Evolutionary conservation across 1,140 invertebrate species (phyloP).

Genomic region (Pectinophora gossypiella): DNA sequence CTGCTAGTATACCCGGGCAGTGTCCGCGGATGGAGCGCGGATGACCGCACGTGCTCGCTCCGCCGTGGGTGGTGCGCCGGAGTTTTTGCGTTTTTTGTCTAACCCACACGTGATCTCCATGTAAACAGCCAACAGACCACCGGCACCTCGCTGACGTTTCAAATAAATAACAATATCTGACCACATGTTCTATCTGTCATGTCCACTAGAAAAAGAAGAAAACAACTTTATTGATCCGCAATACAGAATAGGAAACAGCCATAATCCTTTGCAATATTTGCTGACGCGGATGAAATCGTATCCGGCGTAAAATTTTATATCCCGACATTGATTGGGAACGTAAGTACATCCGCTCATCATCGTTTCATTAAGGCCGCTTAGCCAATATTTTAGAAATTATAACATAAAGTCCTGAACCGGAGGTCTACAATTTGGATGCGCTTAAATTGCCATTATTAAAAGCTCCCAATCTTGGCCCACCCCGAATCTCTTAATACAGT

Average conservation of each 20-base stretch:
- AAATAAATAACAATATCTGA: neutral
- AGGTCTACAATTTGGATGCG: conserved; percentile 27
- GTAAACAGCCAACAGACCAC: conserved; percentile 16
- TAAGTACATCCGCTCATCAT: too few relatives aligned
- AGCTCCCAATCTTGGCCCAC: conserved; percentile 24
- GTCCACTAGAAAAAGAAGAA: too few relatives aligned
- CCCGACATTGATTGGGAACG: too few relatives aligned
- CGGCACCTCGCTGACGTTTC: neutral
- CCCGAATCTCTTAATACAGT: conserved; percentile 18
- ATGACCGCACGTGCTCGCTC: conserved; percentile 29
- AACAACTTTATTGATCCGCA: too few relatives aligned
- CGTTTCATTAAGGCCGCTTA: neutral
- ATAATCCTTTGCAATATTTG: too few relatives aligned
- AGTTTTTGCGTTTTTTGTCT: conserved; percentile 32
- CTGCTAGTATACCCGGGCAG: too few relatives aligned
- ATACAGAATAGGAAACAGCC: too few relatives aligned
- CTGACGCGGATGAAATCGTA: too few relatives aligned
- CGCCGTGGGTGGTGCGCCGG: conserved; percentile 34
- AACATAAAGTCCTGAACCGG: conserved; percentile 17
- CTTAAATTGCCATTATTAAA: conserved; percentile 36
- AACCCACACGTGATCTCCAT: conserved; percentile 36
- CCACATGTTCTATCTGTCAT: too few relatives aligned
- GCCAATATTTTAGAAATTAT: conserved; percentile 18
- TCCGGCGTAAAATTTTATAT: too few relatives aligned
- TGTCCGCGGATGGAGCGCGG: neutral